Conservation (phyloP, 1,140 invertebrate species). For the Lordiphosa clarofinis region DNA sequence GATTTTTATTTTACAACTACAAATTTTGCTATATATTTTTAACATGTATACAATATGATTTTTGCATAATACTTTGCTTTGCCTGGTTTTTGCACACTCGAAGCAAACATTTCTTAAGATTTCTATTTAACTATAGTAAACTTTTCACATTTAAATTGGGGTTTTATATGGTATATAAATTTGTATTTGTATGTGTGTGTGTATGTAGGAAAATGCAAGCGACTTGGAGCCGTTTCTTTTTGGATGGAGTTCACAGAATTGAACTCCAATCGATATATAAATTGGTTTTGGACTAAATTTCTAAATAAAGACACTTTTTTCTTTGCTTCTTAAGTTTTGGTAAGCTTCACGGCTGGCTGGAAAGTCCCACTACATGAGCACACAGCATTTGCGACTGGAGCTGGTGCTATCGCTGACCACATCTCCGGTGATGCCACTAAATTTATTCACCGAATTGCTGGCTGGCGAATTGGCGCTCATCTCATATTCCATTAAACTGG, state of each 20-base stretch:
- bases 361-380: conserved; percentile 58
- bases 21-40: conserved; percentile 60
- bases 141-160: conserved; percentile 54
- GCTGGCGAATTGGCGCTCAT: conserved; percentile 41
- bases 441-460: conserved; percentile 79
- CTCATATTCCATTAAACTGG: conserved; percentile 59
- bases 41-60: conserved; percentile 48
- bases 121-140: conserved; percentile 51
- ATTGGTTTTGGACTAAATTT: conserved; percentile 50
- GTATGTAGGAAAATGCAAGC: conserved; percentile 62
- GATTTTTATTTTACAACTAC: conserved; percentile 39
- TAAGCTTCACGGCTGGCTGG: too few species aligned
- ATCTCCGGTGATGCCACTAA: conserved; percentile 85
- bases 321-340: conserved; percentile 18
- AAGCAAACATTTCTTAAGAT: conserved; percentile 52
- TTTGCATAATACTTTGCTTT: conserved; percentile 67
- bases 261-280: conserved; percentile 36
- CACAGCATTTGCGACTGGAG: conserved; percentile 83
- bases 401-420: conserved; percentile 84
- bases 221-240: conserved; percentile 57
- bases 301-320: conserved; percentile 70
- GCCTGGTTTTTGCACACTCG: conserved; percentile 41
- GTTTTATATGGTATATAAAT: conserved; percentile 36
- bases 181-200: conserved; percentile 29
- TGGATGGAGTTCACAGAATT: conserved; percentile 52